Evolutionary conservation across 2,797 vertebrate genomes (phyloP), one percentile per base, ranked within the genome.

Genomic region (Siniperca undulata): DNA sequence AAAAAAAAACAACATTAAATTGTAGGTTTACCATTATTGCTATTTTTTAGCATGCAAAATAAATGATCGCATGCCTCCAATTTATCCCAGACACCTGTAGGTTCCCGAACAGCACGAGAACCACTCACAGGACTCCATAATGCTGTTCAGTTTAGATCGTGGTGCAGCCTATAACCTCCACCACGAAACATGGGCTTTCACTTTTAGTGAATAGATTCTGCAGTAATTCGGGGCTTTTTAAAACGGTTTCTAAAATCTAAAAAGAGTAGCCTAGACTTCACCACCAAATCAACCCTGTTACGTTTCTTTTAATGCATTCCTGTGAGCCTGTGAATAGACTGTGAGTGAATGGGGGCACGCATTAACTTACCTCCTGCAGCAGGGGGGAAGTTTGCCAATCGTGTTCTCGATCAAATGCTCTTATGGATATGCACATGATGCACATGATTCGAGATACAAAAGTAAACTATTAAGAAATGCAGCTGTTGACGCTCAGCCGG

Each of bases 371-470:
- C 71, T 79, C 86, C 87, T 70, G 82, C 84, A 34, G 84, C 22
- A 30, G 30, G 30, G 68, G 56, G 76, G 76, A 70, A 77, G 77
- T 86, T 78, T 80, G 77, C 27, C 74, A 77, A 36, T 74, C 66
- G 9, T 42, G 62, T 70, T 67, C 56, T 81, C 16, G 2, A 50
- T 66, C 17, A 78, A 71, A 56, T n/a, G 38, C 34, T 16, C 8
- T 56, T 74, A 84, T 83, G 90, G 62, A 89, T 74, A 85, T 90
- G 74, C 83, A 91, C n/a, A 89, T 76, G 67, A 85, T 90, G 74
- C 83, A 91, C n/a, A 89, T 76, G 67, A 87, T 27, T 7, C 50
- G 6, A 66, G 17, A 70, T 22, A 19, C 22, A 46, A 48, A 78
- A 76, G 44, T 77, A 24, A 48, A 11, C 22, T 36, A 55, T 73